Evolutionary conservation across 2,797 vertebrate genomes (phyloP).

Genomic region (Periparus ater): DNA sequence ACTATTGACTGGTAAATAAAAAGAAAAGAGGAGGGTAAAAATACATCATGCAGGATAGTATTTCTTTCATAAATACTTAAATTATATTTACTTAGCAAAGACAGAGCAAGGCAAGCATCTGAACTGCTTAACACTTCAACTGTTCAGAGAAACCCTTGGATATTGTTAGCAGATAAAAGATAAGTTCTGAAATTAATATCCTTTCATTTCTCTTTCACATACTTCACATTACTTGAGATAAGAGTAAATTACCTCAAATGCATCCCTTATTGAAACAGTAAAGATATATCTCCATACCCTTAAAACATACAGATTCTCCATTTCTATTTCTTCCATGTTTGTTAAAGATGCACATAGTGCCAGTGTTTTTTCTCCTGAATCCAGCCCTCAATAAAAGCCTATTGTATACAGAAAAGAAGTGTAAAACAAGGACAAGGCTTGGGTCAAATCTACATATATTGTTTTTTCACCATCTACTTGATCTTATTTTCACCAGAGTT

Average conservation of each 20-base stretch:
- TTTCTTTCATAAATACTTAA: neutral
- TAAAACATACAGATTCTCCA: neutral
- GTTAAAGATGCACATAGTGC: neutral
- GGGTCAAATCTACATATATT: accelerated
- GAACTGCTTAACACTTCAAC: neutral
- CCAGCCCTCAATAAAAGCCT: neutral
- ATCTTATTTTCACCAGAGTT: neutral
- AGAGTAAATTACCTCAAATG: neutral
- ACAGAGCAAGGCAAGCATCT: neutral
- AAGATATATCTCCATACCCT: neutral
- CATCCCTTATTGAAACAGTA: neutral
- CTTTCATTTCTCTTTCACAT: neutral
- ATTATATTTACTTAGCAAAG: neutral
- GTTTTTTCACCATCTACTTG: neutral
- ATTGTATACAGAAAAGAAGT: neutral
- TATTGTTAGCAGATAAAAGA: slow-evolving; percentile 7
- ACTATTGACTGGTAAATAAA: slow-evolving; percentile 16
- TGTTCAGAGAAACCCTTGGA: neutral
- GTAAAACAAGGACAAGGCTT: neutral
- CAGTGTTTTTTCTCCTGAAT: neutral
- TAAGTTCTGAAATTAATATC: neutral
- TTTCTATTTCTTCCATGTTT: neutral
- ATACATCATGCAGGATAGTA: neutral
- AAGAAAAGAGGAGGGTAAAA: neutral
- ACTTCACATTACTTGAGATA: neutral